Evolutionary conservation across 2,113 vertebrate species (phyloP).

Genomic region (Thunnus maccoyii): DNA sequence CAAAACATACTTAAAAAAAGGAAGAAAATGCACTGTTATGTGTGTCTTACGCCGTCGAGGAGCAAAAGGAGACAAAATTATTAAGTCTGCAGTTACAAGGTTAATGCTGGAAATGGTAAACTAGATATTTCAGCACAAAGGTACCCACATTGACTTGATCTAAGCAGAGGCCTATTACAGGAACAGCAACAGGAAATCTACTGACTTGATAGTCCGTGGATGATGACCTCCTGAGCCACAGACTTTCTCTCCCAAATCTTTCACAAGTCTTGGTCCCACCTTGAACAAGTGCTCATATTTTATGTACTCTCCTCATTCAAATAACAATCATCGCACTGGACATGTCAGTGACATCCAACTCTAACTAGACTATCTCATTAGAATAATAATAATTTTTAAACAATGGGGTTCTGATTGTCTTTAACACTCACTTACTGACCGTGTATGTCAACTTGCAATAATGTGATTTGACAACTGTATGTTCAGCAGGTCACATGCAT

Average conservation of each 20-base stretch:
- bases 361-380: not conserved
- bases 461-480: not conserved
- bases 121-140: slow-evolving; percentile 22
- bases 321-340: too few species aligned
- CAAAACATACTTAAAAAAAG: not conserved
- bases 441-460: not conserved
- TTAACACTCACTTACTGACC: too few species aligned
- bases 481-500: too few species aligned
- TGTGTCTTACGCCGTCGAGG: not conserved
- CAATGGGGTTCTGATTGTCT: too few species aligned
- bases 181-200: slow-evolving; percentile 16
- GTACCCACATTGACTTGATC: not conserved
- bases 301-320: not conserved
- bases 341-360: not conserved
- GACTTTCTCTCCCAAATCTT: too few species aligned
- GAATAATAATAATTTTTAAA: too few species aligned
- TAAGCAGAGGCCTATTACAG: not conserved
- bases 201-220: not conserved
- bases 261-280: not conserved
- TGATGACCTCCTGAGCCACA: too few species aligned
- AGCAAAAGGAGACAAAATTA: not conserved
- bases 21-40: not conserved
- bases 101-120: not conserved
- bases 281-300: not conserved
- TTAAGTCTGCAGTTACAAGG: slow-evolving; percentile 4